Evolutionary conservation across 2,113 vertebrate species (phyloP).

Genomic region (Notarius quadriscutis): DNA sequence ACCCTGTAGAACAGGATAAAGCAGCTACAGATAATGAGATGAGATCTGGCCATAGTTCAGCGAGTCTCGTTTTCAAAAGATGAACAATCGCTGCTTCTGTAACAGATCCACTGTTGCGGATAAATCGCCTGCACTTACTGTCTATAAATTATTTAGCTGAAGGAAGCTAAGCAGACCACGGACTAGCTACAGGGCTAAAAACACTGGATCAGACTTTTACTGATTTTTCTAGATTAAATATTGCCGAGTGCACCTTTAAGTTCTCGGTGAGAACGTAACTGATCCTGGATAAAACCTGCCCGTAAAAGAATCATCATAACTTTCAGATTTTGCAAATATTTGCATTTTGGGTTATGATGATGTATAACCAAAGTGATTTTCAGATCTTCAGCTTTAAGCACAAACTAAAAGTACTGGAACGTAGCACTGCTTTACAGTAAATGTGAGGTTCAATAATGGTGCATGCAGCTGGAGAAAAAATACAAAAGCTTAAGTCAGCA

Average conservation of each 20-base stretch:
- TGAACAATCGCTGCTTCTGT: neutral
- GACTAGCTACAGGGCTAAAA: neutral
- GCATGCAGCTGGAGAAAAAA: neutral
- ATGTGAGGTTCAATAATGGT: neutral
- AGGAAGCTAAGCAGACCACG: neutral
- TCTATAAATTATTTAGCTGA: neutral
- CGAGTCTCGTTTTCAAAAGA: no score
- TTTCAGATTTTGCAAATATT: neutral
- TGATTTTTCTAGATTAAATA: neutral
- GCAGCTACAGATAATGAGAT: no score
- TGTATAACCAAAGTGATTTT: neutral
- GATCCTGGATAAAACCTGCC: neutral
- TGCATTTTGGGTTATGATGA: neutral
- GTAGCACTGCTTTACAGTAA: constrained; percentile 20
- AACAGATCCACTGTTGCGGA: neutral
- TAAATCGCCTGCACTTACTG: neutral
- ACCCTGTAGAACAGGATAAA: no score
- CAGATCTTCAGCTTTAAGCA: neutral
- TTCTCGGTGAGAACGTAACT: neutral
- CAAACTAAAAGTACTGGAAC: neutral
- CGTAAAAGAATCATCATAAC: neutral
- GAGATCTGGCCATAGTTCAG: no score
- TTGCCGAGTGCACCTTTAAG: neutral
- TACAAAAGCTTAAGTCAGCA: constrained; percentile 5
- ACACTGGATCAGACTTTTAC: neutral